Evolutionary conservation across 2,797 vertebrate genomes (phyloP).

Genomic region (Crotalus adamanteus): DNA sequence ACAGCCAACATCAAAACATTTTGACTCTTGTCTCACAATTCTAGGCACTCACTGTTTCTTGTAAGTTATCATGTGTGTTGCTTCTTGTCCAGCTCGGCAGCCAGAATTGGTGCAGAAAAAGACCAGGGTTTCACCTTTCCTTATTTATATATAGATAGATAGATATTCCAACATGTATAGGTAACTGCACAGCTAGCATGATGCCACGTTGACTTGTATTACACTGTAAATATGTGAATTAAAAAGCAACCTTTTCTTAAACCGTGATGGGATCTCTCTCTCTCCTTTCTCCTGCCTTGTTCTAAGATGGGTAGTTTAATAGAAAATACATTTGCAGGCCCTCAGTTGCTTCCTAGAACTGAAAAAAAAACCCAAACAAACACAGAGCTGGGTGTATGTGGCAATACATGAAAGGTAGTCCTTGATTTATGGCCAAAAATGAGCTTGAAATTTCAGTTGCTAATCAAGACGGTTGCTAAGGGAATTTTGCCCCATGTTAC

Average conservation of each 20-base stretch:
- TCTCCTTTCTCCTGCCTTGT: neutral
- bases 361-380: neutral
- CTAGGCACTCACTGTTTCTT: neutral
- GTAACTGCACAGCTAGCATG: neutral
- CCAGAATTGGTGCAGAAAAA: neutral
- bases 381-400: too few relatives aligned
- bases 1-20: neutral
- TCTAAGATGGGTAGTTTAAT: neutral
- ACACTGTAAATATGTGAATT: slow-evolving; percentile 1
- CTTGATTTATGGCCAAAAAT: too few relatives aligned
- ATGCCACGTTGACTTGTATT: neutral
- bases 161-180: neutral
- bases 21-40: neutral
- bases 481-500: too few relatives aligned
- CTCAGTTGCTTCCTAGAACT: neutral
- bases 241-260: neutral
- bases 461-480: too few relatives aligned
- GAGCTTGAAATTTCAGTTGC: too few relatives aligned
- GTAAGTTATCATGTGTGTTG: neutral
- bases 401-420: too few relatives aligned
- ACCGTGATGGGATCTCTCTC: neutral
- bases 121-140: neutral
- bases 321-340: neutral
- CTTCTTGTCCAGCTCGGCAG: neutral
- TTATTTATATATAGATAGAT: neutral